A percentile compares a stretch with the other conserved stretches of the same genome.
Evolutionary conservation across 2,797 vertebrate genomes (phyloP).

Genomic region (Nannoperca obscura): DNA sequence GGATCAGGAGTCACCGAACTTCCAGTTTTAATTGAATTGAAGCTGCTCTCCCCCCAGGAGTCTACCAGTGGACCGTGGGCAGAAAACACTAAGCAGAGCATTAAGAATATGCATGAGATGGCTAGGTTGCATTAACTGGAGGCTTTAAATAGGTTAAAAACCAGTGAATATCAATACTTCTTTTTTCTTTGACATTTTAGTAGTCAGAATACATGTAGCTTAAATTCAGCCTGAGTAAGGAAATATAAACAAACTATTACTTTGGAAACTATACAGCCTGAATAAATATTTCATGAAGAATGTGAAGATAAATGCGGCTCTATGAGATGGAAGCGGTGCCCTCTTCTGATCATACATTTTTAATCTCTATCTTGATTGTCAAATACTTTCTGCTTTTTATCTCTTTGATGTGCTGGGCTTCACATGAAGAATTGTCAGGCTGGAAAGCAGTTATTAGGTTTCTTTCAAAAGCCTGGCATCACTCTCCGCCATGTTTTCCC

Average conservation of each 20-base stretch:
- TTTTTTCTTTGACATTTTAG: slow-evolving; percentile 6
- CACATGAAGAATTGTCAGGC: slow-evolving; percentile 11
- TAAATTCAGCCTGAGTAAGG: not conserved
- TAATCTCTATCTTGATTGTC: slow-evolving; percentile 18
- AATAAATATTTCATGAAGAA: slow-evolving; percentile 30
- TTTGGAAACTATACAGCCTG: slow-evolving; percentile 18
- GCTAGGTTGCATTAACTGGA: slow-evolving; percentile 55
- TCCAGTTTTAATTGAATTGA: slow-evolving; percentile 79
- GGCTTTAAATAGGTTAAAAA: slow-evolving; percentile 56
- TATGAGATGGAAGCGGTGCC: slow-evolving; percentile 16
- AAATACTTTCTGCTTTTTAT: slow-evolving; percentile 25
- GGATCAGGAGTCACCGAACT: slow-evolving; percentile 73
- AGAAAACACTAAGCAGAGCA: slow-evolving; percentile 62
- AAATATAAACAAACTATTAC: slow-evolving; percentile 20
- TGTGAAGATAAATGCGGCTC: slow-evolving; percentile 6
- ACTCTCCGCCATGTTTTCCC: slow-evolving; percentile 31
- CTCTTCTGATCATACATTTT: slow-evolving; percentile 21
- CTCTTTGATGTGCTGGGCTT: slow-evolving; percentile 33
- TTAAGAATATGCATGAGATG: slow-evolving; percentile 64
- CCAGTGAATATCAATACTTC: slow-evolving; percentile 40
- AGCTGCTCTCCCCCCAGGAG: slow-evolving; percentile 59
- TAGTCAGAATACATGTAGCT: slow-evolving; percentile 8
- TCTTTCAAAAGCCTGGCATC: slow-evolving; percentile 31
- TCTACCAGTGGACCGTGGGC: slow-evolving; percentile 47
- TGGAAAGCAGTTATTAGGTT: slow-evolving; percentile 12